phyloP scores from a whole-genome alignment of 2,113 vertebrate genomes.

The Cottus gobio region DNA sequence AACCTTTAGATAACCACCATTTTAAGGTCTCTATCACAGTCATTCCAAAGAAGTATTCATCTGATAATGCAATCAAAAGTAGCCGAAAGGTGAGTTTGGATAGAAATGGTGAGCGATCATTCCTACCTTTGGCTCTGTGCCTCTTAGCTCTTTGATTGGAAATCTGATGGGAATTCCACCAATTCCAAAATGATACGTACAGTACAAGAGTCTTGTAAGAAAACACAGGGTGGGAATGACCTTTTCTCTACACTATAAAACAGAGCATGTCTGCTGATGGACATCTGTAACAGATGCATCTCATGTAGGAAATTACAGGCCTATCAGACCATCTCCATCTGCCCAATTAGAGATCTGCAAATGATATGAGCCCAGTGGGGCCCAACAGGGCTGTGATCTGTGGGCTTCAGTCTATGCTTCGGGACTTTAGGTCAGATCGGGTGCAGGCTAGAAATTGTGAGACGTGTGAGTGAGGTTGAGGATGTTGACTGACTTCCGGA shows the following conservation, averaged over 20 bases:
- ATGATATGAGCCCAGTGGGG: background rate
- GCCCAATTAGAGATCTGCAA: slow-evolving; percentile 7
- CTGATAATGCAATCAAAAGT: background rate
- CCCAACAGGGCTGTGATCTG: background rate
- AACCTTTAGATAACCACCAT: background rate
- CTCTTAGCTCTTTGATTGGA: background rate
- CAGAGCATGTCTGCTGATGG: background rate
- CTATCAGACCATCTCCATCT: background rate
- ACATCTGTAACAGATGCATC: slow-evolving; percentile 3
- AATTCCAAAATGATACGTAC: background rate
- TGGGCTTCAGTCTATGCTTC: background rate
- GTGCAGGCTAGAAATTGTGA: background rate
- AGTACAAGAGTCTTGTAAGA: background rate
- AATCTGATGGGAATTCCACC: background rate
- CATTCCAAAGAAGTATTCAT: background rate
- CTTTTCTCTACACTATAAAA: background rate
- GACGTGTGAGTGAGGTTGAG: background rate
- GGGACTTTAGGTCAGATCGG: background rate
- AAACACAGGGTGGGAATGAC: background rate
- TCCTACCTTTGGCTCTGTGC: background rate
- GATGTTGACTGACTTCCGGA: background rate
- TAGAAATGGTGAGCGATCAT: background rate
- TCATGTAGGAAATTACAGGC: slow-evolving; percentile 11
- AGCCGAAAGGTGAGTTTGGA: too few species aligned
- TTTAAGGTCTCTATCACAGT: background rate